Percentiles rank a stretch among this genome's conserved stretches.
These are phyloP conservation scores for Acrobasis consociella DNA, from an alignment of 2,888 invertebrate genomes.

Conservation along the genomic window DNA sequence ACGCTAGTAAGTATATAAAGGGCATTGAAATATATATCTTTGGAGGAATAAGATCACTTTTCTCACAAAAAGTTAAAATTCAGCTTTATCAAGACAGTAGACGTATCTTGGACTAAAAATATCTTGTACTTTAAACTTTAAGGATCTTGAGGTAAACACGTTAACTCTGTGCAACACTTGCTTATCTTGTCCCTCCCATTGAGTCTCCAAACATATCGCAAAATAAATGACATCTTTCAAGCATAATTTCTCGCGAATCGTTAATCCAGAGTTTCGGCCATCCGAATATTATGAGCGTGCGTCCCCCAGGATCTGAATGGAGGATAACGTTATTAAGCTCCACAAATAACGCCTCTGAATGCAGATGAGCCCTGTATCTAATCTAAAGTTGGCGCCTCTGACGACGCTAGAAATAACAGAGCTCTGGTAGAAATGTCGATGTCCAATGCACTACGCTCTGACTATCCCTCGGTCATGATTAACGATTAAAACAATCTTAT, in stretches of 20 bases:
- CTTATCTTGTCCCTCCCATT: no score
- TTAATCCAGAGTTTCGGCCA: constrained; percentile 23
- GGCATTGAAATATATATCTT: no score
- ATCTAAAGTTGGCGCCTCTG: constrained; percentile 71
- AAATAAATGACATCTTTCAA: constrained; percentile 28
- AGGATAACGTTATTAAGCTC: constrained; percentile 61
- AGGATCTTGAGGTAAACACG: no score
- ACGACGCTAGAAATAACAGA: constrained; percentile 70
- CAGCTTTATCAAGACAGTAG: no score
- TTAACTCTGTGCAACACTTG: no score
- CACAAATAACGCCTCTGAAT: constrained; percentile 68
- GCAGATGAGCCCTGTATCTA: constrained; percentile 70
- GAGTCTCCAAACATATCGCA: constrained; percentile 23
- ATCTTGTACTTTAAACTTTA: no score
- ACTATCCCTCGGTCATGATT: constrained; percentile 39
- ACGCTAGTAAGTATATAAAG: no score
- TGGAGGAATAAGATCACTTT: no score
- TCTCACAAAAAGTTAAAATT: no score
- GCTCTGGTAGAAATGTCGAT: constrained; percentile 68
- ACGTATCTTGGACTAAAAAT: no score
- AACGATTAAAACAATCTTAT: not conserved
- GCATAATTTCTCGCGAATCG: constrained; percentile 20
- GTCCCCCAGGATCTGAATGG: constrained; percentile 58
- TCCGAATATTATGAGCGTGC: constrained; percentile 34
- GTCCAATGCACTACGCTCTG: constrained; percentile 59